A percentile compares a stretch with the other conserved stretches of the same genome.
Conservation (phyloP, 1,140 invertebrate species). For the Trachymyrmex septentrionalis region DNA sequence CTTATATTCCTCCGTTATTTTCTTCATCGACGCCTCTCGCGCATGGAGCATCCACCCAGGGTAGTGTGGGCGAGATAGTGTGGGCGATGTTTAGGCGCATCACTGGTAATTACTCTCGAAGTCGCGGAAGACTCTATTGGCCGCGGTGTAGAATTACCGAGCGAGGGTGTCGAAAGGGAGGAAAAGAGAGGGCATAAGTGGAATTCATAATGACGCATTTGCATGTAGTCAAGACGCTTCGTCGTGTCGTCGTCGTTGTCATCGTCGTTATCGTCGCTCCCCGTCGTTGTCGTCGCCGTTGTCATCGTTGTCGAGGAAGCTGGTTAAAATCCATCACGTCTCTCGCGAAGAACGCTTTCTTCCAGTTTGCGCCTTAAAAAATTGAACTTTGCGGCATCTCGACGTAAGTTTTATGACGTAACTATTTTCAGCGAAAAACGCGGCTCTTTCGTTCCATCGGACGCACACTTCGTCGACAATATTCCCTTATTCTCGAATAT, state of each 20-base stretch:
- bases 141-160: conserved; percentile 77
- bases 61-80: conserved; percentile 73
- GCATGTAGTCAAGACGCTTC: conserved; percentile 51
- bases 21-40: conserved; percentile 43
- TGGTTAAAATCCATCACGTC: conserved; percentile 67
- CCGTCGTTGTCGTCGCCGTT: not conserved
- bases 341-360: conserved; percentile 55
- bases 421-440: conserved; percentile 63
- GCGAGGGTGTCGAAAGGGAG: conserved; percentile 35
- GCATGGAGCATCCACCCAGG: conserved; percentile 28
- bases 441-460: not conserved
- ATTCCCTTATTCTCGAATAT: conserved; percentile 5
- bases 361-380: conserved; percentile 56
- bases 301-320: conserved; percentile 32
- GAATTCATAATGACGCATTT: conserved; percentile 76
- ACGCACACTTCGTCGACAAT: conserved; percentile 1
- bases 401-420: conserved; percentile 64
- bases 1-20: conserved; percentile 38
- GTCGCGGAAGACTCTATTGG: conserved; percentile 77
- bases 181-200: conserved; percentile 60
- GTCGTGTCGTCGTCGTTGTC: not conserved
- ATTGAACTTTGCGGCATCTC: conserved; percentile 57
- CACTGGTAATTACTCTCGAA: conserved; percentile 78
- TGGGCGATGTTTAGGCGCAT: conserved; percentile 81
- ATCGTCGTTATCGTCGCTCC: not conserved